These are phyloP conservation scores for Eleutherodactylus coqui DNA, from an alignment of 2,797 vertebrate genomes.

Conservation along the genomic window DNA sequence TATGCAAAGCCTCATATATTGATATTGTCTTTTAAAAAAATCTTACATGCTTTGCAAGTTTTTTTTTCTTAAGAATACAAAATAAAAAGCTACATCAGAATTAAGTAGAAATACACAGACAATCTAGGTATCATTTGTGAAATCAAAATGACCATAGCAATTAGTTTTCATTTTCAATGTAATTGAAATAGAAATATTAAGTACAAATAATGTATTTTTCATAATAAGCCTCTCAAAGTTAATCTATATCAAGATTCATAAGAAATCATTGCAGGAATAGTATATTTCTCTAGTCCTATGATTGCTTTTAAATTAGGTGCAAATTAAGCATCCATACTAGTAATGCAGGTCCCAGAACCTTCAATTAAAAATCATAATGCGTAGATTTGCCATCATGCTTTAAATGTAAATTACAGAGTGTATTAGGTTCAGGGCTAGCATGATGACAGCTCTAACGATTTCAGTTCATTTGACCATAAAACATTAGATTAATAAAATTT, in stretches of 20 bases:
- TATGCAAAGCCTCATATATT: too few relatives aligned
- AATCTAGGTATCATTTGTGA: slow-evolving; percentile 55
- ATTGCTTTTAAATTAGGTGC: slow-evolving; percentile 63
- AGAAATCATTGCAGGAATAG: slow-evolving; percentile 53
- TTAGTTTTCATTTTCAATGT: slow-evolving; percentile 41
- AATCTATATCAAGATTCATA: slow-evolving; percentile 53
- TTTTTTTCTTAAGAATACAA: background rate
- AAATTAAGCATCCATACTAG: slow-evolving; percentile 68
- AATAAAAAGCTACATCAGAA: background rate
- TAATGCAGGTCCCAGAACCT: slow-evolving; percentile 64
- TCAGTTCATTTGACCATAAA: slow-evolving; percentile 68
- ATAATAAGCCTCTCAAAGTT: slow-evolving; percentile 53
- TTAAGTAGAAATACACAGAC: background rate
- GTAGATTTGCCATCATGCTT: slow-evolving; percentile 67
- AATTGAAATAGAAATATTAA: slow-evolving; percentile 56
- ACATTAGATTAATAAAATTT: slow-evolving; percentile 67
- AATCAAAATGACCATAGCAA: slow-evolving; percentile 64
- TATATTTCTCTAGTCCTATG: slow-evolving; percentile 36
- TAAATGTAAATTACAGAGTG: slow-evolving; percentile 67
- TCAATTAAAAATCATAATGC: slow-evolving; percentile 71
- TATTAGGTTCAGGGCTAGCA: slow-evolving; percentile 64
- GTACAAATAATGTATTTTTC: slow-evolving; percentile 57
- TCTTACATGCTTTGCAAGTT: too few relatives aligned
- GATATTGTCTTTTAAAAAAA: too few relatives aligned
- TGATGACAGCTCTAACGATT: slow-evolving; percentile 69